A percentile compares a stretch with the other conserved stretches of the same genome.
Evolutionary conservation across 2,797 vertebrate genomes (phyloP).

Genomic region (Moxostoma hubbsi): DNA sequence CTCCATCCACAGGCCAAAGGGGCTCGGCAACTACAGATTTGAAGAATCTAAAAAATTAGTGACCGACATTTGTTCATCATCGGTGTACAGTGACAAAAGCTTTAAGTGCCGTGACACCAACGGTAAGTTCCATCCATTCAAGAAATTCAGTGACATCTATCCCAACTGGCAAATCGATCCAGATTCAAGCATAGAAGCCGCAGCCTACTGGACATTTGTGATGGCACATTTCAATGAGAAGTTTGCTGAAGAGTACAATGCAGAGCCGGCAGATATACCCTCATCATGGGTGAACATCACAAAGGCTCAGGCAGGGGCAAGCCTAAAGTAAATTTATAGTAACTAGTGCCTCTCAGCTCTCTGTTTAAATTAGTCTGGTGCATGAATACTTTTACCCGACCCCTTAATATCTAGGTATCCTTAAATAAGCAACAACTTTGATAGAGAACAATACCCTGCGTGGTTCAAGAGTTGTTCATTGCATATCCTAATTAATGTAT

Average conservation of each 20-base stretch:
- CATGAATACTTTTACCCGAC: no score
- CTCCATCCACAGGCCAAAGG: conserved; percentile 62
- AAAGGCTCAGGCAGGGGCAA: conserved; percentile 52
- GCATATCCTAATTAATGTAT: no score
- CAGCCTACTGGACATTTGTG: conserved; percentile 80
- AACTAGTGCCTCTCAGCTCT: no score
- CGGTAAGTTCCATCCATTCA: background rate
- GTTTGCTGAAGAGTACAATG: conserved; percentile 61
- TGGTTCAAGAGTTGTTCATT: no score
- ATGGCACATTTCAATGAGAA: conserved; percentile 61
- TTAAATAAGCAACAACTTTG: no score
- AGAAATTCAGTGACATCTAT: conserved; percentile 59
- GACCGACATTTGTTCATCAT: conserved; percentile 58
- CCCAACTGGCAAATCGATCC: conserved; percentile 71
- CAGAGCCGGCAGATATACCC: conserved; percentile 64
- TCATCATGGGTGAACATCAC: conserved; percentile 20
- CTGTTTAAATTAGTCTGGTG: no score
- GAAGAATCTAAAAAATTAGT: fast-evolving
- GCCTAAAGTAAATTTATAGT: conserved; percentile 51
- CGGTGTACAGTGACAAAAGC: fast-evolving
- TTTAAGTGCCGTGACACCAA: conserved; percentile 44
- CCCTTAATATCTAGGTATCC: no score
- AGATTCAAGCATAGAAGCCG: conserved; percentile 64
- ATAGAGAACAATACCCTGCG: no score
- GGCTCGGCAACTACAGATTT: background rate